Evolutionary conservation across 2,797 vertebrate species (phyloP).

Genomic region (Sitta carolinensis): DNA sequence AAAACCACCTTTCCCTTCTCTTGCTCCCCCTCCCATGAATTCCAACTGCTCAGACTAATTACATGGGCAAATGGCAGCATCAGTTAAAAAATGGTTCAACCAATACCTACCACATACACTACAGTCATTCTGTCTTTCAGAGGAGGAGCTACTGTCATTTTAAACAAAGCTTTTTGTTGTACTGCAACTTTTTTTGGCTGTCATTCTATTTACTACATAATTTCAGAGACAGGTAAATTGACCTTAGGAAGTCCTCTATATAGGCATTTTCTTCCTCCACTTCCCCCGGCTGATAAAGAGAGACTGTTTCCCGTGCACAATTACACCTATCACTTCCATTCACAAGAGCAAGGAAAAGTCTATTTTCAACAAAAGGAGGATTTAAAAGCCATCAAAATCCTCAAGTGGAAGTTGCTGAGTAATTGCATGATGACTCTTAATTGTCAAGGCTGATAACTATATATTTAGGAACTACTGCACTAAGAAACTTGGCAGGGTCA

Average conservation of each 20-base stretch:
- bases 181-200: neutral
- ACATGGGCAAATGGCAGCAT: neutral
- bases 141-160: neutral
- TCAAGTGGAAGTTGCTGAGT: neutral
- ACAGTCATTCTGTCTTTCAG: neutral
- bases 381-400: conserved; percentile 9
- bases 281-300: neutral
- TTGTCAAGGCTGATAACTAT: neutral
- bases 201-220: neutral
- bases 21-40: neutral
- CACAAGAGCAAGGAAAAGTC: neutral
- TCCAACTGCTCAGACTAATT: neutral
- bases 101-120: neutral
- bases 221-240: neutral
- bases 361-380: neutral
- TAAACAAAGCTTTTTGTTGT: neutral
- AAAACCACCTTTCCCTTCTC: neutral
- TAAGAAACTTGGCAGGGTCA: neutral
- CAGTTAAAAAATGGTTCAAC: neutral
- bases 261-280: neutral
- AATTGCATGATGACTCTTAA: neutral
- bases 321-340: neutral
- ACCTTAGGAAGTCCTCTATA: neutral
- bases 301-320: neutral
- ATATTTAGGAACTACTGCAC: conserved; percentile 8